Conservation (phyloP, 2,797 vertebrate species). For the Poeciliopsis turneri region DNA sequence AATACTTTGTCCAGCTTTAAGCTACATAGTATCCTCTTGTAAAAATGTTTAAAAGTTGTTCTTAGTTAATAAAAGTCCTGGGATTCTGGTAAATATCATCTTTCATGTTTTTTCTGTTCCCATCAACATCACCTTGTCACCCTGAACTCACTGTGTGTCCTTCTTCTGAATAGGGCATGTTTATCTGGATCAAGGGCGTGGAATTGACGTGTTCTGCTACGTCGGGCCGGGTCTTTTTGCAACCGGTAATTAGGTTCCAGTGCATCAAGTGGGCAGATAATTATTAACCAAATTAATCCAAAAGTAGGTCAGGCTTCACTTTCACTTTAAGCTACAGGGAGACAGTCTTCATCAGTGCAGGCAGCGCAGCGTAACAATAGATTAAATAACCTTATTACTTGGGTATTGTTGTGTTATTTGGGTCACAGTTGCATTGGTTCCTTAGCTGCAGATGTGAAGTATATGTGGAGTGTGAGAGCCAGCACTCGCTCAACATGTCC, state of each 20-base stretch:
- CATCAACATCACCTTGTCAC: too few species aligned
- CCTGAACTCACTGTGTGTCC: background rate
- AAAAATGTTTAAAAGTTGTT: background rate
- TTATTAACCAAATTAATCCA: background rate
- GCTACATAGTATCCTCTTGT: background rate
- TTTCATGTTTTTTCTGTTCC: background rate
- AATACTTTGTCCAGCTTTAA: background rate
- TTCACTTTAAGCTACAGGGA: background rate
- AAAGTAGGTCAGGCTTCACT: conserved; percentile 6
- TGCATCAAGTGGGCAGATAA: conserved; percentile 1
- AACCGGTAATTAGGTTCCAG: background rate
- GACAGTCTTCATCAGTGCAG: background rate
- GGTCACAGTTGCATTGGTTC: conserved; percentile 1
- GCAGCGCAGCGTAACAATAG: background rate
- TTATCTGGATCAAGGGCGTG: background rate
- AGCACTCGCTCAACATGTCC: background rate
- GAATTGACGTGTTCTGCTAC: background rate
- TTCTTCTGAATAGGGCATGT: background rate
- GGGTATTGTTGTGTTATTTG: background rate
- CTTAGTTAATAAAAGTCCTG: background rate
- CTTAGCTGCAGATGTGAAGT: background rate
- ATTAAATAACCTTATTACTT: background rate
- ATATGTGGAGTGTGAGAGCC: background rate
- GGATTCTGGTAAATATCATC: background rate
- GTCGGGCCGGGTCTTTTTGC: background rate